Evolutionary conservation across 35 echinoderm and acorn worm genomes (phyloP).

Genomic region (Chiridota heheva): DNA sequence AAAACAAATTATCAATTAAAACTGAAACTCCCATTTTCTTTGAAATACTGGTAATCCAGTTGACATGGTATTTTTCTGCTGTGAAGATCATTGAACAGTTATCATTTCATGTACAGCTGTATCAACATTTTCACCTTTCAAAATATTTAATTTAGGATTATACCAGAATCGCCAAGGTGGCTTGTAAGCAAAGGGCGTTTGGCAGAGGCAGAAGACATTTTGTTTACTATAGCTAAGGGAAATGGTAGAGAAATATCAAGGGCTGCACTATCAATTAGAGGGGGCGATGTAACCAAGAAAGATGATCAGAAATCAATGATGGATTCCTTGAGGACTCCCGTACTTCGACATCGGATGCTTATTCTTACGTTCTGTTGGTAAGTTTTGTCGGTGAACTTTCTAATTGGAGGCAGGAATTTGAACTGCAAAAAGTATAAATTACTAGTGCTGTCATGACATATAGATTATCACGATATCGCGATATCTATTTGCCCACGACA

Average conservation of each 20-base stretch:
- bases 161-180: constrained; percentile 97
- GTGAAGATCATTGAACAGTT: too few species aligned
- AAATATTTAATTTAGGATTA: constrained; percentile 34
- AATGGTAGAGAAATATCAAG: constrained; percentile 49
- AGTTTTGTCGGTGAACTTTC: too few species aligned
- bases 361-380: constrained; percentile 79
- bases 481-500: too few species aligned
- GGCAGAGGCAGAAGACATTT: constrained; percentile 78
- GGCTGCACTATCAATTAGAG: constrained; percentile 19
- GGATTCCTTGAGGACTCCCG: constrained; percentile 67
- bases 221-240: constrained; percentile 35
- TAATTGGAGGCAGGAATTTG: too few species aligned
- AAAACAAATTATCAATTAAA: too few species aligned
- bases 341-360: constrained; percentile 59
- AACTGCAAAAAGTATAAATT: too few species aligned
- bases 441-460: too few species aligned
- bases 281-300: not conserved
- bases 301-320: constrained; percentile 22
- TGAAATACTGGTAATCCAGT: too few species aligned
- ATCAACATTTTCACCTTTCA: not conserved
- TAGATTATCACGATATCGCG: too few species aligned
- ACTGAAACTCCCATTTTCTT: too few species aligned
- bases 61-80: too few species aligned
- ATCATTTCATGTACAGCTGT: too few species aligned
- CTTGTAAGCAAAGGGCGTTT: constrained; percentile 65